These are phyloP conservation scores for Turritopsis rubra DNA, from an alignment of 30 jellyfish, hydroid and myxozoan species.

Conservation along the genomic window DNA sequence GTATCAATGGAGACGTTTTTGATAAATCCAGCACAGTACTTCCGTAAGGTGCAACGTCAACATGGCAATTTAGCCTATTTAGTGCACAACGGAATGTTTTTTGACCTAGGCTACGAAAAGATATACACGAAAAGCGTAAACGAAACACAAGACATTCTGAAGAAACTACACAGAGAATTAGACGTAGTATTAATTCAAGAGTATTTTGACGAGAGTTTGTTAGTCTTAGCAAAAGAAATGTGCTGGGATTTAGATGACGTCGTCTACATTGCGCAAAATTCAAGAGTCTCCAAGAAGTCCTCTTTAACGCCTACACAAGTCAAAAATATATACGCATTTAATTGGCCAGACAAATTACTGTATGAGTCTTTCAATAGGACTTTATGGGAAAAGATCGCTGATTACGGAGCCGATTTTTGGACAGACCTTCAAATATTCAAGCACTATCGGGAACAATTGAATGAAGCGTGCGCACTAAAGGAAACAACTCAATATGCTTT, in stretches of 20 bases:
- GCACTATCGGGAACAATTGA: not conserved
- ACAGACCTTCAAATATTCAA: not conserved
- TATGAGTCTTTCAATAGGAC: not conserved
- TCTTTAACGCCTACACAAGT: not conserved
- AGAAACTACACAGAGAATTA: not conserved
- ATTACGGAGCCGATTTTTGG: not conserved
- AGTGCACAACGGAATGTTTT: not conserved
- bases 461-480: not conserved
- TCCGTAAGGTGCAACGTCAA: too few species aligned
- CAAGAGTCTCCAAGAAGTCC: not conserved
- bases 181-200: not conserved
- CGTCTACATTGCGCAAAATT: not conserved
- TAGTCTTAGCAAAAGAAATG: not conserved
- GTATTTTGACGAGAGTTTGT: not conserved
- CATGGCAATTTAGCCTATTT: not conserved
- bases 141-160: not conserved
- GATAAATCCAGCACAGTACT: not conserved
- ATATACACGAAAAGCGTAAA: not conserved
- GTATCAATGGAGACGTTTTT: not conserved
- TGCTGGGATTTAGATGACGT: not conserved
- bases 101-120: not conserved
- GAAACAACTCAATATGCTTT: not conserved
- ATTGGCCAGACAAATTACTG: not conserved
- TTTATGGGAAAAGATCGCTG: not conserved
- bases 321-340: not conserved